Conservation (phyloP, 1,140 invertebrate genomes). For the Ceratina japonica region DNA sequence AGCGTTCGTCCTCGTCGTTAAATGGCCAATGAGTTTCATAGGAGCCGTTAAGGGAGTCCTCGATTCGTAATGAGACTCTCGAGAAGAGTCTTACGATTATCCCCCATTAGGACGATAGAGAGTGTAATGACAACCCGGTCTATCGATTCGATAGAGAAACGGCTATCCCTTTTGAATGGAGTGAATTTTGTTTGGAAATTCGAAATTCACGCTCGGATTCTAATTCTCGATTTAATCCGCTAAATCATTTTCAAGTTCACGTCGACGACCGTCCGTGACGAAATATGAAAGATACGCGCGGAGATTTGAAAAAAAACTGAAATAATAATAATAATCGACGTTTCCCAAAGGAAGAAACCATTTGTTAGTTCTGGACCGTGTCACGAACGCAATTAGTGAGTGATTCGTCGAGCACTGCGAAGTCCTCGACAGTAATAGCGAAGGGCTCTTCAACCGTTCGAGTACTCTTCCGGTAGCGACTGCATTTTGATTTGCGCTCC, state of each 20-base stretch:
- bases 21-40: slow-evolving; percentile 73
- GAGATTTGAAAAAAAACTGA: neutral
- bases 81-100: slow-evolving; percentile 74
- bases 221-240: neutral
- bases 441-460: slow-evolving; percentile 72
- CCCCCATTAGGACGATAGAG: slow-evolving; percentile 72
- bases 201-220: neutral
- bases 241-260: neutral
- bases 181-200: too few species aligned
- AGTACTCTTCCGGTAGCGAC: slow-evolving; percentile 73
- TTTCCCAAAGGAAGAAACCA: slow-evolving; percentile 65
- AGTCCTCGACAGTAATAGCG: slow-evolving; percentile 75
- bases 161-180: too few species aligned
- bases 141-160: slow-evolving; percentile 38
- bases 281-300: too few species aligned
- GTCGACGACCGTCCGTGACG: neutral
- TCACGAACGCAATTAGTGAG: slow-evolving; percentile 80
- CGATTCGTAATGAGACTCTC: slow-evolving; percentile 75
- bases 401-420: slow-evolving; percentile 75
- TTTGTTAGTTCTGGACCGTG: slow-evolving; percentile 76
- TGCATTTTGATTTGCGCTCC: slow-evolving; percentile 78
- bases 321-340: slow-evolving; percentile 45
- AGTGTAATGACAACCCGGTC: slow-evolving; percentile 65
- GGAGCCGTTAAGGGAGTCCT: slow-evolving; percentile 66
- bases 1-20: slow-evolving; percentile 55